Conservation (phyloP, 2,113 vertebrate species). For the Hippolais icterina region DNA sequence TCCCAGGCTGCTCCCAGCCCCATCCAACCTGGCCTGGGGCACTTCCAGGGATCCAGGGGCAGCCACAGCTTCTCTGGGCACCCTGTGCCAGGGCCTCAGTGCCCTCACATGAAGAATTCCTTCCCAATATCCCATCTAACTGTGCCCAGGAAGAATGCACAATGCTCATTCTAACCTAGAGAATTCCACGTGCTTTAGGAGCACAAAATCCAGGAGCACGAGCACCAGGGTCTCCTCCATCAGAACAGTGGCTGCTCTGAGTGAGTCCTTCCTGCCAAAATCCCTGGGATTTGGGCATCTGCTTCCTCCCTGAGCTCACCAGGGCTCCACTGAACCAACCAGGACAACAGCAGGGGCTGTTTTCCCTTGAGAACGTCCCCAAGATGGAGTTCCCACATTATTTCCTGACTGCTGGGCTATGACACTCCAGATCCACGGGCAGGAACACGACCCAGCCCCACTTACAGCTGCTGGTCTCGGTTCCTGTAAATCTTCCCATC, state of each 20-base stretch:
- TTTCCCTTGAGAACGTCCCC: background rate
- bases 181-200: background rate
- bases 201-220: background rate
- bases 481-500: conserved; percentile 97
- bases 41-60: background rate
- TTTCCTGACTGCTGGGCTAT: background rate
- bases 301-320: background rate
- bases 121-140: background rate
- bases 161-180: background rate
- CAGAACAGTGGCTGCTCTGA: background rate
- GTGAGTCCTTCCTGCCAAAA: conserved; percentile 23
- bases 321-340: background rate
- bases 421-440: fast-evolving
- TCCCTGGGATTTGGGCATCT: background rate
- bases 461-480: conserved; percentile 92
- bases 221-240: background rate
- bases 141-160: background rate
- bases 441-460: background rate
- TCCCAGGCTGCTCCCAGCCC: background rate
- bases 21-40: fast-evolving
- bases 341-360: background rate
- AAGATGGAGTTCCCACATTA: background rate
- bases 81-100: background rate
- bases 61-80: background rate
- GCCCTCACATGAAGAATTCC: background rate